These are phyloP conservation scores for Tenebrosternarchus preto DNA, from an alignment of 2,113 vertebrate genomes.

Conservation along the genomic window DNA sequence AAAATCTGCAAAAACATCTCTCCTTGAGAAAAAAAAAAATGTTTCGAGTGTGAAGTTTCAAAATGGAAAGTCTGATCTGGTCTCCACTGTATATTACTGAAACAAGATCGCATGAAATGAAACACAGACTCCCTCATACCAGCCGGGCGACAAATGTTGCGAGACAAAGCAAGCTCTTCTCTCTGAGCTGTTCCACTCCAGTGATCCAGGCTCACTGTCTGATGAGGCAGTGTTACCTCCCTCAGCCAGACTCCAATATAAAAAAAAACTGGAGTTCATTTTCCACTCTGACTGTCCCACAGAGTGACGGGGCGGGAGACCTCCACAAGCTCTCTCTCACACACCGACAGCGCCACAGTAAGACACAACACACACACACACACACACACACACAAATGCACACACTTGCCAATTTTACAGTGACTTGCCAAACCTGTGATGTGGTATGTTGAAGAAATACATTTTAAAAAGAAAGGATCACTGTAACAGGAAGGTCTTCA, in stretches of 20 bases:
- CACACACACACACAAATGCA: conserved; percentile 5
- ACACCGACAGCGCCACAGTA: background rate
- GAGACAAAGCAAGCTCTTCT: conserved; percentile 47
- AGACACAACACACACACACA: background rate
- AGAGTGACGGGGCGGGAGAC: conserved; percentile 31
- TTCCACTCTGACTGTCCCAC: conserved; percentile 40
- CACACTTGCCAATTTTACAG: conserved; percentile 31
- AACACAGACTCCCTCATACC: conserved; percentile 50
- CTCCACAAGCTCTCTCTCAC: conserved; percentile 11
- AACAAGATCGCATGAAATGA: conserved; percentile 47
- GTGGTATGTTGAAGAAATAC: background rate
- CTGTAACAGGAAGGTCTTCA: background rate
- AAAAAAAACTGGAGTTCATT: conserved; percentile 41
- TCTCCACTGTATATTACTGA: conserved; percentile 46
- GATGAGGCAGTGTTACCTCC: conserved; percentile 41
- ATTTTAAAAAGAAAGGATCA: conserved; percentile 4
- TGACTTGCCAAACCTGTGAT: background rate
- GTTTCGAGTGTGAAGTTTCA: background rate
- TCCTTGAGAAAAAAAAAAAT: background rate
- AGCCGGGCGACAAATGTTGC: conserved; percentile 17
- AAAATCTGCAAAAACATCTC: background rate
- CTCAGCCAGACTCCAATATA: conserved; percentile 28
- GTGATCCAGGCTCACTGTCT: conserved; percentile 42
- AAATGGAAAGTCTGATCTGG: conserved; percentile 42
- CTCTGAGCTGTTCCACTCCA: conserved; percentile 48